Base-by-base conservation (phyloP, 2,888 invertebrate genomes). In the Plebejus anna region DNA sequence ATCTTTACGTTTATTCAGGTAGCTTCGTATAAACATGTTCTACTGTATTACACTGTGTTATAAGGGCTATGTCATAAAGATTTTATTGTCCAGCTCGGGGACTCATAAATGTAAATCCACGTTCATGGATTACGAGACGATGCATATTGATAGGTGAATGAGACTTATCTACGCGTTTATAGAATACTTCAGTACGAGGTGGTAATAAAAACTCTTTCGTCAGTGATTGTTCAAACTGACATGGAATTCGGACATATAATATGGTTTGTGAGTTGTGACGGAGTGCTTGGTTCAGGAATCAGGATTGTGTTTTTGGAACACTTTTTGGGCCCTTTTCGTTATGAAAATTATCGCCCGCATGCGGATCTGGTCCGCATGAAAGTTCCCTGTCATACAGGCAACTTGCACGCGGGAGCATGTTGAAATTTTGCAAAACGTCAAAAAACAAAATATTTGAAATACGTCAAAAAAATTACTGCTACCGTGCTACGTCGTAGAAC, bases 41-140 rank as follows among this genome's bases (percentile, higher is more conserved):
- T 55, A 55, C 51, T 55, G 13, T 55, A 16, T 55, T 55, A 55
- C 4, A 55, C 16, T 55, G 16, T 55, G 51, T 4, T 55, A 55
- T 55, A 86, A 85, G 83, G 83, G 88, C 88, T 86, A 88, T 89
- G 83, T 87, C 83, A 87, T 91, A 90, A 91, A 91, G 85, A 86
- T 90, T 91, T 91, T 90, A 91, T 85, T 87, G 88, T 82, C 80
- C 78, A 71, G 79, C 80, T 81, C 86, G 86, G 86, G 85, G 84
- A 82, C 83, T 84, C 81, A 85, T 86, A 87, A 85, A 86, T 87
- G 85, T 89, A 87, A 88, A 89, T 89, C 87, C 88, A 84, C 82
- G 81, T 83, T 84, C 82, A 89, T 88, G 87, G 88, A 88, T 89
- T 88, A 90, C 85, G 89, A 85, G 86, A 86, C 85, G 86, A 86